Base-by-base conservation (phyloP, 2,888 invertebrate genomes). In the Spialia ferax region DNA sequence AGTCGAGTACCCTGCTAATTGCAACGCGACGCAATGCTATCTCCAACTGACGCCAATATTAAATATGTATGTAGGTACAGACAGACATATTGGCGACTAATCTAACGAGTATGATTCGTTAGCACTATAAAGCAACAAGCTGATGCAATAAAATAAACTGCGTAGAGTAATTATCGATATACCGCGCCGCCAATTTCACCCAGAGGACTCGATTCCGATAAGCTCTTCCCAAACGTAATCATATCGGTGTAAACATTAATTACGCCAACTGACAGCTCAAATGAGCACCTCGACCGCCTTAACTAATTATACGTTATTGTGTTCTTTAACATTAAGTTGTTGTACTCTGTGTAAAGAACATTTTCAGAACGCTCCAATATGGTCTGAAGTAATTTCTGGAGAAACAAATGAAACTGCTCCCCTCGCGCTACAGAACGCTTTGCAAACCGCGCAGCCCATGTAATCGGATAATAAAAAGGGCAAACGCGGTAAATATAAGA, bases 381-480 rank as follows among this genome's bases (percentile, higher is more conserved):
- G 81, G 89, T 86, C 88, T 88, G 77, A 85, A 88, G 91, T 88
- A 93, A 93, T 93, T 92, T 93, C 86, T 86, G 86, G 83, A 89
- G 93, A 90, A 93, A 93, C 93, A 93, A 93, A 93, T 93, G 93
- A 93, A 93, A 92, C 87, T 76, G 88, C 89, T 91, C 92, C 93
- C 93, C 88, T 92, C 87, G 87, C 88, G 84, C 83, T 83, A 82
- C 85, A 81, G 86, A 88, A 83, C 87, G 90, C 86, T 91, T 89
- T 87, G 85, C 91, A 89, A 91, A 92, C 89, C 85, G 89, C 87
- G 89, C 89, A 82, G 91, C 92, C 91, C 90, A 88, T 89, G 93
- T 93, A 93, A 93, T 93, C 93, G 93, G 88, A 93, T 93, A 93
- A 93, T 93, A 93, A 93, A 93, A 93, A 93, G 93, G 93, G 93